Base-by-base conservation (phyloP, 2,888 invertebrate genomes). In the Athripsodes cinereus region DNA sequence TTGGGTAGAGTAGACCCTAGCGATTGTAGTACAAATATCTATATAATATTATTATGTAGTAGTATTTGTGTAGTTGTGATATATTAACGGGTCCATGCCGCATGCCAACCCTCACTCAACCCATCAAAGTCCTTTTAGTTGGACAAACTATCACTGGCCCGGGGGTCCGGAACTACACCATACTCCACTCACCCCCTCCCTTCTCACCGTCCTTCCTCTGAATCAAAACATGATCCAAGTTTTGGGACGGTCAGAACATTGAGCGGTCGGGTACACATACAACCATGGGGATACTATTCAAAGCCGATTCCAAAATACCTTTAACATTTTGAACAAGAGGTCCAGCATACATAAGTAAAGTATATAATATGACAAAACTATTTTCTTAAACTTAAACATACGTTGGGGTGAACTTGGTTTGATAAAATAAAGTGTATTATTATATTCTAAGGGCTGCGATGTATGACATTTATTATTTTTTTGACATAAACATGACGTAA, bases 121-220 rank as follows among this genome's bases (percentile, higher is more conserved):
- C 40, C 40, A 40, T 40, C 40, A 40, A 40, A 48, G 31, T 18
- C 34, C 52, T 16, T 19, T 31, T 34, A 58, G 58, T 58, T 58
- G 52, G 58, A 53, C 16, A 58, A 58, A 58, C 58, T 58, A 58
- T 58, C 58, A 35, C 53, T 26, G 26, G 21, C 48, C 40, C 57
- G 22, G 26, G 50, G 48, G 16, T 21, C 48, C 10, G 16, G n/a
- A 16, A 22, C 34, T 6, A 18, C 26, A 3, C 26, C 26, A 3
- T 6, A 3, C 10, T 6, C 40, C 40, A 3, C 40, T 13, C 13
- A 5, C 40, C 13, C 50, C 34, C 19, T 34, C 26, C 26, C 26
- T 10, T 10, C 3, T 10, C 10, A 26, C 40, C 40, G n/a, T n/a
- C 3, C 40, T 13, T 40, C 40, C 40, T 5, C 40, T 19, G 48